phyloP scores from a whole-genome alignment of 2,113 vertebrate species.

The Hippocampus barbouri region DNA sequence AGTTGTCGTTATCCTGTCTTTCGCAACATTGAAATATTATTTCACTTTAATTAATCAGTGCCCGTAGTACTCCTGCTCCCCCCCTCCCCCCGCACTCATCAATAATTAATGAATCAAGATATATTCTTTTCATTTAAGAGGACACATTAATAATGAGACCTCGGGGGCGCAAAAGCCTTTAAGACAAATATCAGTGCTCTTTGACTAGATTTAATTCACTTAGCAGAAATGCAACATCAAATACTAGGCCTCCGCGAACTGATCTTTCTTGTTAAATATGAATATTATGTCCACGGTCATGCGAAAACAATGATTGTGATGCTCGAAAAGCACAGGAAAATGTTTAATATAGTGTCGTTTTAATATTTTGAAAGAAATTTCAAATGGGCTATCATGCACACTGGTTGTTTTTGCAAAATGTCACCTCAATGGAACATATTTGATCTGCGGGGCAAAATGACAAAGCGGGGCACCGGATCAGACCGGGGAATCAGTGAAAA shows the following conservation, averaged over 20 bases:
- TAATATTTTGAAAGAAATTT: background rate
- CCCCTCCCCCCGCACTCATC: conserved; percentile 35
- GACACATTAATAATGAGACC: conserved; percentile 72
- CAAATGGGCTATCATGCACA: conserved; percentile 1
- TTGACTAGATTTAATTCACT: conserved; percentile 74
- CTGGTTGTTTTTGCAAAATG: conserved; percentile 18
- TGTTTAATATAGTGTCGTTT: background rate
- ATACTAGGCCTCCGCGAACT: conserved; percentile 62
- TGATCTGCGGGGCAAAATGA: background rate
- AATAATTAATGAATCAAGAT: conserved; percentile 72
- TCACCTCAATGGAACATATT: background rate
- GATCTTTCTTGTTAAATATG: conserved; percentile 68
- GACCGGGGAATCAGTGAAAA: conserved; percentile 10
- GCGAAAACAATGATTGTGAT: conserved; percentile 47
- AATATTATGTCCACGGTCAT: conserved; percentile 51
- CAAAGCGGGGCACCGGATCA: conserved; percentile 2
- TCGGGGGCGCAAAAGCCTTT: conserved; percentile 63
- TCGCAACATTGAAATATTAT: conserved; percentile 47
- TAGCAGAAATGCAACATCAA: conserved; percentile 72
- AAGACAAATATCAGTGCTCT: conserved; percentile 71
- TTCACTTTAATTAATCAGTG: conserved; percentile 63
- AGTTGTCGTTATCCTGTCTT: conserved; percentile 23
- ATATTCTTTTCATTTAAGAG: conserved; percentile 72
- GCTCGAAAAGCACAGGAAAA: conserved; percentile 5
- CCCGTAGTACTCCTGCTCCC: conserved; percentile 41